Evolutionary conservation across 2,797 vertebrate species (phyloP).

Genomic region (Siniperca undulata): DNA sequence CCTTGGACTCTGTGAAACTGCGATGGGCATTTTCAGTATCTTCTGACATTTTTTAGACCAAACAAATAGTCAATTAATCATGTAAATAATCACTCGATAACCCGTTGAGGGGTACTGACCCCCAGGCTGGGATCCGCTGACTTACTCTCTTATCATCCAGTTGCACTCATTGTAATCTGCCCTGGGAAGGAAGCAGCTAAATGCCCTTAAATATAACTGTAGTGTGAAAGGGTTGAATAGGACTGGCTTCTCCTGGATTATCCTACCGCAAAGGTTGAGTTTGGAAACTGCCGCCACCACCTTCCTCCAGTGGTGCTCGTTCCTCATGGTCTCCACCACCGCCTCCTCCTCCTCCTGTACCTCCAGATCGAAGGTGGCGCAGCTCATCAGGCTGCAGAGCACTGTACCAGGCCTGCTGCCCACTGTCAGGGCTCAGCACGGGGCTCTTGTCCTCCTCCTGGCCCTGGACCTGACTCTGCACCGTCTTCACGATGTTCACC

Average conservation of each 20-base stretch:
- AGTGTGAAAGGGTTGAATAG: not conserved
- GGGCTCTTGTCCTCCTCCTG: slow-evolving; percentile 92
- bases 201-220: not conserved
- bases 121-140: not conserved
- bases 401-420: slow-evolving; percentile 91
- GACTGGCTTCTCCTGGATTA: slow-evolving; percentile 14
- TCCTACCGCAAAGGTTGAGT: slow-evolving; percentile 90
- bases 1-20: not conserved
- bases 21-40: not conserved
- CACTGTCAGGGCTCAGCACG: slow-evolving; percentile 87
- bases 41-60: not conserved
- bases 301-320: slow-evolving; percentile 77
- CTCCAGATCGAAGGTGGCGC: slow-evolving; percentile 85
- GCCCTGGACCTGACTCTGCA: slow-evolving; percentile 83
- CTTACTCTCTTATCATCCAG: not conserved
- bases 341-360: slow-evolving; percentile 64
- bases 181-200: not conserved
- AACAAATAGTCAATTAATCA: not conserved
- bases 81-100: not conserved
- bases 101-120: too few species aligned
- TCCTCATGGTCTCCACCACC: slow-evolving; percentile 73
- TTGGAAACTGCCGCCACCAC: slow-evolving; percentile 74
- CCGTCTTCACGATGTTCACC: slow-evolving; percentile 88
- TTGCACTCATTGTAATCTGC: not conserved
- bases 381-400: slow-evolving; percentile 93